Evolutionary conservation across 2,888 invertebrate species (phyloP), one percentile per base, ranked within the genome.

Genomic region (Euproctis similis): DNA sequence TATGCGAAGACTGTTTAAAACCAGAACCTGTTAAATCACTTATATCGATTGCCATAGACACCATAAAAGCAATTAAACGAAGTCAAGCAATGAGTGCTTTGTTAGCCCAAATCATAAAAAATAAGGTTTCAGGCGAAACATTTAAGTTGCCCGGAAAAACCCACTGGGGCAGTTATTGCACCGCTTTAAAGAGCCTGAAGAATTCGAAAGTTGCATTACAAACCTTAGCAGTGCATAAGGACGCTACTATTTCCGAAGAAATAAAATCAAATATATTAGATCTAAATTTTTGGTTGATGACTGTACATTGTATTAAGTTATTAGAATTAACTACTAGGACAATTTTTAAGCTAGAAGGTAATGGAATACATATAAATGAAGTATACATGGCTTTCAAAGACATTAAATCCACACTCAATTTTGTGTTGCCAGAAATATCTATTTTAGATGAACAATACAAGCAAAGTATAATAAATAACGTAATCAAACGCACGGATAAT

Each of bases 141-240:
- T n/a, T n/a, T n/a, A n/a, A n/a, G n/a, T n/a, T n/a, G n/a, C n/a
- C n/a, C n/a, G n/a, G n/a, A n/a, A 16, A 22, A n/a, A 22, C 28
- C 5, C 10, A 22, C 10, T 28, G 28, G 28, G 40, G 37, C 30
- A 46, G 46, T 39, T 36, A 44, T 29, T 30, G 22, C 16, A 29
- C 29, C 30, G 36, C 38, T 8, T 27, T n/a, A n/a, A n/a, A n/a
- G n/a, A n/a, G n/a, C n/a, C n/a, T n/a, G n/a, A n/a, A n/a, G n/a
- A n/a, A n/a, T 50, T 24, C 32, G 6, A 36, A 42, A 30, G 34
- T 28, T 13, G 36, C 40, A 18, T 30, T 42, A 21, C 40, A 40
- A 11, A 28, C 30, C n/a, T 37, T 42, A 23, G 42, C 39, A 26
- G 39, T 40, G 8, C 38, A 47, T 24, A 34, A 47, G 37, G 21